Conservation (phyloP, 2,113 vertebrate genomes). For the human region DNA sequence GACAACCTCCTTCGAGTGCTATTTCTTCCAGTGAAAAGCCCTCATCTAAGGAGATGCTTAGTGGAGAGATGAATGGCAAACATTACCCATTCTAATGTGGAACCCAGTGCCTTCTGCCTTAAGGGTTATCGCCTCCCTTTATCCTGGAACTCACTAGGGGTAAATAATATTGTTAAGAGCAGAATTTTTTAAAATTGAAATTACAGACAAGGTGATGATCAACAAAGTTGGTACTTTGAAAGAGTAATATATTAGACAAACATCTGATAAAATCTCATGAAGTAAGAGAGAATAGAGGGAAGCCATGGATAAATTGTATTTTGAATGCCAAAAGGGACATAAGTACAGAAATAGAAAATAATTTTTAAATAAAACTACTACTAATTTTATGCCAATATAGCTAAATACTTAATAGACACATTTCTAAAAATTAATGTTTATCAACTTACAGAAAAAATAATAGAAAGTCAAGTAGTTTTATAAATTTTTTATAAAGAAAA, state of each 20-base stretch:
- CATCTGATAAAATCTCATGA: background rate
- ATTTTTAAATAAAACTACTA: background rate
- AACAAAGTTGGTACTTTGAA: background rate
- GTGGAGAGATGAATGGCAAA: background rate
- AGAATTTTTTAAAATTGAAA: background rate
- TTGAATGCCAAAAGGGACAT: background rate
- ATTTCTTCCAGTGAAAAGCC: background rate
- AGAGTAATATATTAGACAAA: background rate
- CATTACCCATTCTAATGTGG: background rate
- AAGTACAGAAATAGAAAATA: background rate
- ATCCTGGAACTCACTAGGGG: background rate
- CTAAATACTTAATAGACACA: background rate
- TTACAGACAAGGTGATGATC: background rate
- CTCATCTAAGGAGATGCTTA: background rate
- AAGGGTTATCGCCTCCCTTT: background rate
- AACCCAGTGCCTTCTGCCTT: background rate
- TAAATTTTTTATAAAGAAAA: background rate
- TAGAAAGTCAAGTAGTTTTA: background rate
- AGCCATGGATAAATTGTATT: background rate
- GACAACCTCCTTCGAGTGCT: background rate
- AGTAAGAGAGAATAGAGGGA: too few species aligned
- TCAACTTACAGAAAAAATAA: background rate
- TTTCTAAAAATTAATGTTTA: conserved; percentile 15
- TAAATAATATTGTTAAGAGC: background rate
- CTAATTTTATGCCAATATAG: background rate